A percentile compares a stretch with the other conserved stretches of the same genome.
These are phyloP conservation scores for Gymnocheta viridis DNA, from an alignment of 2,888 invertebrate genomes.

Conservation along the genomic window DNA sequence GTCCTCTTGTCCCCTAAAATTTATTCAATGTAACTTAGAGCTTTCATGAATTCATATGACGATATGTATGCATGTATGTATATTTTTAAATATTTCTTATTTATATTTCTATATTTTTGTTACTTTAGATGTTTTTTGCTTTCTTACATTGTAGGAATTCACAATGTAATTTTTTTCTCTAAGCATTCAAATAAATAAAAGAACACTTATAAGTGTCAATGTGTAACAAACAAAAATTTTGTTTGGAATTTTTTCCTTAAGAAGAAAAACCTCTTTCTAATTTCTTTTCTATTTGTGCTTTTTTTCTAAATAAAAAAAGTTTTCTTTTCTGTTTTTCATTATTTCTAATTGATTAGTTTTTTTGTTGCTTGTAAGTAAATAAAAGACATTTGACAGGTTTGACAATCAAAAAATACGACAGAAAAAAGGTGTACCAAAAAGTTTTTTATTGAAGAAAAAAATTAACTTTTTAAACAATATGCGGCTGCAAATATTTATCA, in stretches of 20 bases:
- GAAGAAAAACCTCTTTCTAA: not conserved
- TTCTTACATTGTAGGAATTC: not conserved
- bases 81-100: not conserved
- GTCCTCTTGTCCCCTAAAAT: too few relatives aligned
- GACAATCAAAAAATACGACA: conserved; percentile 24
- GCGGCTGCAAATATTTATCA: too few relatives aligned
- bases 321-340: not conserved
- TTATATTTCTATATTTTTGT: not conserved
- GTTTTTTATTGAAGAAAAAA: not conserved
- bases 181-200: not conserved
- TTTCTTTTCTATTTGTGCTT: conserved; percentile 2
- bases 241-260: not conserved
- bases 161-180: not conserved
- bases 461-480: too few relatives aligned
- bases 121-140: not conserved
- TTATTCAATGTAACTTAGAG: too few relatives aligned
- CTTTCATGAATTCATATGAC: too few relatives aligned
- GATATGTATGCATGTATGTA: too few relatives aligned
- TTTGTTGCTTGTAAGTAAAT: conserved; percentile 13
- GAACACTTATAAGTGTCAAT: not conserved
- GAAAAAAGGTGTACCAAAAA: not conserved
- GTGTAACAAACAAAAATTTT: not conserved
- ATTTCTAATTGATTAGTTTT: conserved; percentile 25
- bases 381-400: conserved; percentile 57
- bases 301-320: not conserved